phyloP scores from a whole-genome alignment of 2,113 vertebrate genomes.

The Alethe castanea region DNA sequence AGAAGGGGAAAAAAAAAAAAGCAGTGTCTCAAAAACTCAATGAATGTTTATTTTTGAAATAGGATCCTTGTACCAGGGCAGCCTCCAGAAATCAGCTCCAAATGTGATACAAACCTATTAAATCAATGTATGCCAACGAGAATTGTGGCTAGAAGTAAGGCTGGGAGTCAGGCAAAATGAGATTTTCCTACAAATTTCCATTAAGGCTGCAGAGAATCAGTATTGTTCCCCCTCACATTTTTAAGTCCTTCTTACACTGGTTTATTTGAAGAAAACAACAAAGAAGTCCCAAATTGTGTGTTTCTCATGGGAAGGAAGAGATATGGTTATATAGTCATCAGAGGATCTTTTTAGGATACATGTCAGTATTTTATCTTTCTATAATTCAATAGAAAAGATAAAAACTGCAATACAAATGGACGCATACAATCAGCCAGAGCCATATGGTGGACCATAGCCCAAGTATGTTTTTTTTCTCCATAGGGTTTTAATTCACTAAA shows the following conservation, averaged over 20 bases:
- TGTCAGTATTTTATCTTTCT: background rate
- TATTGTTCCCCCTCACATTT: background rate
- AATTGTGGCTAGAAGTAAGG: background rate
- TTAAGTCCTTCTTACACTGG: background rate
- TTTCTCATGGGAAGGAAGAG: background rate
- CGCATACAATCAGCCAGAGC: background rate
- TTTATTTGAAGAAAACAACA: background rate
- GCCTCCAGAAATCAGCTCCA: background rate
- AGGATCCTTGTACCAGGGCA: background rate
- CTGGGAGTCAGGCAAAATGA: background rate
- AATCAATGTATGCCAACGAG: background rate
- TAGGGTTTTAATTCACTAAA: background rate
- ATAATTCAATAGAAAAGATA: background rate
- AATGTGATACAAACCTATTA: background rate
- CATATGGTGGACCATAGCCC: background rate
- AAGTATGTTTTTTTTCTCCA: background rate
- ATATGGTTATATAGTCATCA: background rate
- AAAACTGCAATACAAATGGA: background rate
- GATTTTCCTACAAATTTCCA: background rate
- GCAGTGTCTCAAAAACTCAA: background rate
- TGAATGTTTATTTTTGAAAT: background rate
- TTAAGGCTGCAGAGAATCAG: background rate
- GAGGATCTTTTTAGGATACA: background rate
- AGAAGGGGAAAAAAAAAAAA: background rate
- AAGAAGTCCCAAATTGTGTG: accelerated